phyloP scores from a whole-genome alignment of 2,113 vertebrate genomes.

The Rhabdomys dilectus region DNA sequence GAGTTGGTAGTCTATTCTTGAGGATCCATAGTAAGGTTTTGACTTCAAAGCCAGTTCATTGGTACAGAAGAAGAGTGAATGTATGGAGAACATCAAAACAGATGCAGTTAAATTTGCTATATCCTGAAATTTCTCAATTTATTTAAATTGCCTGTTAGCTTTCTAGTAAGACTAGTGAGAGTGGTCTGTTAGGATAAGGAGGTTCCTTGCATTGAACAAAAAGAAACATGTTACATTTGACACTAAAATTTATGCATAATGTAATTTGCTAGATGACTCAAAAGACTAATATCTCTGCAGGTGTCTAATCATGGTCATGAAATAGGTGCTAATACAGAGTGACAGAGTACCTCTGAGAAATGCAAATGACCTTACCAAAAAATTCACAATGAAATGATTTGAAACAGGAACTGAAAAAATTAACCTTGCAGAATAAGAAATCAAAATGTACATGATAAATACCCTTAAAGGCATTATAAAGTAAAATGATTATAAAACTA shows the following conservation, averaged over 20 bases:
- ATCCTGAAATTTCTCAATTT: not conserved
- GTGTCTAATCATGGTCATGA: not conserved
- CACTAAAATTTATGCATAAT: accelerated
- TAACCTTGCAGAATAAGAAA: not conserved
- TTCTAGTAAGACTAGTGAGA: not conserved
- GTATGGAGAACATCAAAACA: not conserved
- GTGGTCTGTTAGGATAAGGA: not conserved
- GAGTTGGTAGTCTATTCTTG: too few relatives aligned
- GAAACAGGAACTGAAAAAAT: constrained; percentile 1
- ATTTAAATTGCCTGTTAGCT: not conserved
- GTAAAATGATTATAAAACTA: not conserved
- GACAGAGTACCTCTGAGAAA: not conserved
- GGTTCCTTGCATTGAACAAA: not conserved
- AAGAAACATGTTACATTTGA: not conserved
- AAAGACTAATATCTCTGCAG: not conserved
- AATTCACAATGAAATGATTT: not conserved
- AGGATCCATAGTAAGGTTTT: not conserved
- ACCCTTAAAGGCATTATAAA: not conserved
- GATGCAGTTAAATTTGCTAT: not conserved
- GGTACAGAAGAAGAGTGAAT: not conserved
- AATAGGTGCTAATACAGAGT: not conserved
- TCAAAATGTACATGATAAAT: not conserved
- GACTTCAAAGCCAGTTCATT: not conserved
- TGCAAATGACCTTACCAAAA: not conserved
- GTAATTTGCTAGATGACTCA: not conserved